phyloP scores from a whole-genome alignment of 2,113 vertebrate species.

The Colistium nudipinnis region DNA sequence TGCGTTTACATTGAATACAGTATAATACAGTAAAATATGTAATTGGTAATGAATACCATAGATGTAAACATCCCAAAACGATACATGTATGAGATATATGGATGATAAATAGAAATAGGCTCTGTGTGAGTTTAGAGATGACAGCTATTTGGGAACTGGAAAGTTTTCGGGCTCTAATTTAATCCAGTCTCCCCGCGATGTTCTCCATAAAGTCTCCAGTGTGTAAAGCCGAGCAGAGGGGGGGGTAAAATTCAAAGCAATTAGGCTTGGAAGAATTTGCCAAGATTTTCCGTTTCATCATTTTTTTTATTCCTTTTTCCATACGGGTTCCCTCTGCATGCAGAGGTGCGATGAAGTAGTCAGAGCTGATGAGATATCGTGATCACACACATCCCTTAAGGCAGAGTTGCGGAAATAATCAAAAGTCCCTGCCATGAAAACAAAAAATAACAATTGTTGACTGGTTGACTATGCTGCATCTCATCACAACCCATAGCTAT shows the following conservation, averaged over 20 bases:
- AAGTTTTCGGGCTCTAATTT: slow-evolving; percentile 18
- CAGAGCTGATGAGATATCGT: neutral
- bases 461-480: no score
- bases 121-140: neutral
- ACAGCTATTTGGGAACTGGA: slow-evolving; percentile 1
- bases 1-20: slow-evolving; percentile 3
- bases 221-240: no score
- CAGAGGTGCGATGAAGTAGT: slow-evolving; percentile 4
- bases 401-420: neutral
- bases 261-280: slow-evolving; percentile 22
- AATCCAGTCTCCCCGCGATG: neutral
- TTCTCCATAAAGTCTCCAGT: no score
- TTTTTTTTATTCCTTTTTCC: slow-evolving; percentile 29
- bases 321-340: slow-evolving; percentile 8
- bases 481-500: neutral
- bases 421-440: neutral
- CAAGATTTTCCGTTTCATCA: slow-evolving; percentile 16
- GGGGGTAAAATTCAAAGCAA: slow-evolving; percentile 14
- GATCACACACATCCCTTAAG: neutral
- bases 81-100: neutral
- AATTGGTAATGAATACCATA: neutral
- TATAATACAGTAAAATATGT: slow-evolving; percentile 4
- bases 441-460: neutral
- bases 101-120: neutral
- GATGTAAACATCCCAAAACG: neutral